Evolutionary conservation across 2,797 vertebrate genomes (phyloP), one percentile per base, ranked within the genome.

Genomic region (Leuciscus waleckii): DNA sequence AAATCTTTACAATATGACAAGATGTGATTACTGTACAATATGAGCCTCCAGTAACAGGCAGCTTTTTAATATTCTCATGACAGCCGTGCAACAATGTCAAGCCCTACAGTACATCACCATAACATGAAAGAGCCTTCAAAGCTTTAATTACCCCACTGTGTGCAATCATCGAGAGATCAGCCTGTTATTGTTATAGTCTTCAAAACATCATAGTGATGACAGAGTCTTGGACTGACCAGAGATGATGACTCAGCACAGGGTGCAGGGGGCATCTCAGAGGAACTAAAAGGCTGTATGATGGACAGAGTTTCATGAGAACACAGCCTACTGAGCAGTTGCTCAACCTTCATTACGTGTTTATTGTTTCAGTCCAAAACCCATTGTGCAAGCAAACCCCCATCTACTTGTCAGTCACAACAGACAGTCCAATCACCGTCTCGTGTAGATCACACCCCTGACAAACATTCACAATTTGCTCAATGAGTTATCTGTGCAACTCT

Each of bases 301-400:
- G 23, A 84, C 37, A 68, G 26, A 70, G 78, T 75, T 84, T 84
- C 63, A 61, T 63, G 58, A 68, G 76, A 43, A 75, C 77, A 39
- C 35, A 35, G 46, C 71, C 79, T 67, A 37, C 84, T 43, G 71
- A 14, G n/a, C 7, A 37, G 46, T 87, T 81, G 54, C 82, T 76
- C 82, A 87, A 84, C 26, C 51, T 85, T 69, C 10, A 84, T 79
- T 80, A 76, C 63, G 32, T 81, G 82, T 84, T 84, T 80, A 81
- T 81, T 81, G 78, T 84, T 84, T 81, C 78, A 84, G 71, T 71
- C 29, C 78, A 87, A 68, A 74, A 17, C 58, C 16, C 58, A 80
- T 87, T 87, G 81, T 75, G 85, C 76, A 83, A 87, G 81, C 71
- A 54, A 76, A 76, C 21, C 81, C 37, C 29, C 6, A 19, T 74